phyloP scores from a whole-genome alignment of 2,888 invertebrate species.

The Noctuana brunneofusca region DNA sequence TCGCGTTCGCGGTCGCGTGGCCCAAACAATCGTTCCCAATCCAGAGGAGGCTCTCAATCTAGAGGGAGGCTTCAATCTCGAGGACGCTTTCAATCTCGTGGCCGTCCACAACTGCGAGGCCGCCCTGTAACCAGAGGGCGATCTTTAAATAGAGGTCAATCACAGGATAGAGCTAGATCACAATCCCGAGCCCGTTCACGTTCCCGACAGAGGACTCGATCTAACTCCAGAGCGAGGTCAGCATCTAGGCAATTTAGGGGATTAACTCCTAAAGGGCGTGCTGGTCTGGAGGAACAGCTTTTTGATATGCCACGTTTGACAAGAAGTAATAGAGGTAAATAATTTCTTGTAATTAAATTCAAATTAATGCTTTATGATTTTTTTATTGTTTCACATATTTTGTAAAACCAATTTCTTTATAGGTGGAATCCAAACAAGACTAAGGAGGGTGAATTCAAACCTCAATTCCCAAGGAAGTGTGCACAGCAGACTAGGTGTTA shows the following conservation, averaged over 20 bases:
- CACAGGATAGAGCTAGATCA: constrained; percentile 53
- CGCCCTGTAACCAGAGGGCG: constrained; percentile 39
- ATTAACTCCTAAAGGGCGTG: constrained; percentile 70
- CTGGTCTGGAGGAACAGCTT: constrained; percentile 61
- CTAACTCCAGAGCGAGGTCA: constrained; percentile 60
- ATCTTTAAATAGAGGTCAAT: constrained; percentile 45
- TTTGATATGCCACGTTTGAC: constrained; percentile 59
- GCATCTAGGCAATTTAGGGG: constrained; percentile 62
- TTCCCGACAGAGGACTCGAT: constrained; percentile 49
- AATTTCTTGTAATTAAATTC: background rate
- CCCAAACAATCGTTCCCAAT: constrained; percentile 23
- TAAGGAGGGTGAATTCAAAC: constrained; percentile 60
- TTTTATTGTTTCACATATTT: too few species aligned
- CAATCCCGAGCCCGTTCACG: constrained; percentile 46
- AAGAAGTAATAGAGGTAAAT: constrained; percentile 53
- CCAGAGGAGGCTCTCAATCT: constrained; percentile 40
- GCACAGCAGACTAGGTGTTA: constrained; percentile 70
- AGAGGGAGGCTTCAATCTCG: constrained; percentile 33
- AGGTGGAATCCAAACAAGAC: constrained; percentile 62
- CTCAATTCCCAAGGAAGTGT: constrained; percentile 54
- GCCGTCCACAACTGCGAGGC: constrained; percentile 22
- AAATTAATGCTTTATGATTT: too few species aligned
- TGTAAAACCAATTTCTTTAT: constrained; percentile 22
- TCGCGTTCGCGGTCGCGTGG: constrained; percentile 42
- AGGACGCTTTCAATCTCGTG: constrained; percentile 41